Percentiles rank a stretch among this genome's conserved stretches.
phyloP scores from a whole-genome alignment of 2,113 vertebrate genomes.

The Hystrix cristata region DNA sequence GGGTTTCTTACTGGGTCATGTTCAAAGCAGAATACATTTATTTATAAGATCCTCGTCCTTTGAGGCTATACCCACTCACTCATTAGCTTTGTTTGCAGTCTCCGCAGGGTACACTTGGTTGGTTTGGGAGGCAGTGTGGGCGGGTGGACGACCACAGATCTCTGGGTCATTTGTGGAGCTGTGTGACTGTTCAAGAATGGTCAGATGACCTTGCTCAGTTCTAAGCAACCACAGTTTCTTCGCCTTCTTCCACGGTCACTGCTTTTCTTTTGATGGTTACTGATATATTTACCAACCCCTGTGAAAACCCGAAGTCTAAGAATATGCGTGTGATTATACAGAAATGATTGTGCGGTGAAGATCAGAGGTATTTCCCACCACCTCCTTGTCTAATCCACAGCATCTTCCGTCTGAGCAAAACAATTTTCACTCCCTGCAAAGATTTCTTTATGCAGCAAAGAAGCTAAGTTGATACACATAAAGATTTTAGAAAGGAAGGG shows the following conservation, averaged over 20 bases:
- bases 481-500: slow-evolving; percentile 4
- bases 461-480: not conserved
- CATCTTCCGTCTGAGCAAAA: not conserved
- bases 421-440: not conserved
- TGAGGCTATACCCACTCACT: not conserved
- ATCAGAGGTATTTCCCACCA: not conserved
- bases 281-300: not conserved
- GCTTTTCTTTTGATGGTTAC: not conserved
- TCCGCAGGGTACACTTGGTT: not conserved
- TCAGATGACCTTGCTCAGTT: slow-evolving; percentile 15
- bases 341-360: not conserved
- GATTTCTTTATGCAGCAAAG: not conserved
- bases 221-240: not conserved
- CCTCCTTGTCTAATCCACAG: not conserved
- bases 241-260: not conserved
- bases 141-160: not conserved
- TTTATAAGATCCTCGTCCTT: slow-evolving; percentile 42
- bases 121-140: not conserved
- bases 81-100: not conserved
- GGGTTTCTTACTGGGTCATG: not conserved
- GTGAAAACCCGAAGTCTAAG: not conserved
- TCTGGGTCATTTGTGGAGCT: not conserved
- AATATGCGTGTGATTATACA: not conserved
- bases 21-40: slow-evolving; percentile 39
- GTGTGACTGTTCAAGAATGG: not conserved